These are phyloP conservation scores for Canis aureus DNA, from an alignment of 2,113 vertebrate genomes.

Conservation along the genomic window DNA sequence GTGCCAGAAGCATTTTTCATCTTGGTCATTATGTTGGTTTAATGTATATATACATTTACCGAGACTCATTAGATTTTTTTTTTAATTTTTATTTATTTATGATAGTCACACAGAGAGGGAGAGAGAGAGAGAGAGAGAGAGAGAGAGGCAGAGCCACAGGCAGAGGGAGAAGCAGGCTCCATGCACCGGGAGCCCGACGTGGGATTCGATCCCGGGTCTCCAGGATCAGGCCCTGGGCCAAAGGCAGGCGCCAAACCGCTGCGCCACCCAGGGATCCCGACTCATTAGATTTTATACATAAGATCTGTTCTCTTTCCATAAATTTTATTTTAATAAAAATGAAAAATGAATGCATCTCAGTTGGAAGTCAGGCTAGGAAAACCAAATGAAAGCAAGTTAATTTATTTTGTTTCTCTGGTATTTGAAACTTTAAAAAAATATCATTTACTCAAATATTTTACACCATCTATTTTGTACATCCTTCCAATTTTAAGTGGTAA, in stretches of 20 bases:
- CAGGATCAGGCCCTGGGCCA: too few species aligned
- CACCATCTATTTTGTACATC: background rate
- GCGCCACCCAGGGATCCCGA: background rate
- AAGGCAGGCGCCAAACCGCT: too few species aligned
- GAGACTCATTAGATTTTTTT: background rate
- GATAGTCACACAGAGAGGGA: too few species aligned
- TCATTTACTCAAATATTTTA: background rate
- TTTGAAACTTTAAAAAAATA: background rate
- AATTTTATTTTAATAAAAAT: conserved; percentile 18
- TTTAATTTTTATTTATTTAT: too few species aligned
- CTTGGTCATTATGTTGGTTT: background rate
- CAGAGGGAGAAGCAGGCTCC: too few species aligned
- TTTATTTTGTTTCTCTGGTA: conserved; percentile 29
- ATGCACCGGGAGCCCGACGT: too few species aligned
- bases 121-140: too few species aligned
- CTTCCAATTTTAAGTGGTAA: conserved; percentile 6
- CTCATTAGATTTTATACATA: background rate
- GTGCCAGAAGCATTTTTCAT: background rate
- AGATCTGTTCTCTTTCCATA: background rate
- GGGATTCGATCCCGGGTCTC: too few species aligned
- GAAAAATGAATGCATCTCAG: background rate
- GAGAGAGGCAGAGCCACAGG: too few species aligned
- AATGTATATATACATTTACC: background rate
- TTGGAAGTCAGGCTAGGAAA: background rate
- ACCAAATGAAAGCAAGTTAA: background rate